Base-by-base conservation (phyloP, 2,888 invertebrate genomes). In the Plagodis pulveraria region DNA sequence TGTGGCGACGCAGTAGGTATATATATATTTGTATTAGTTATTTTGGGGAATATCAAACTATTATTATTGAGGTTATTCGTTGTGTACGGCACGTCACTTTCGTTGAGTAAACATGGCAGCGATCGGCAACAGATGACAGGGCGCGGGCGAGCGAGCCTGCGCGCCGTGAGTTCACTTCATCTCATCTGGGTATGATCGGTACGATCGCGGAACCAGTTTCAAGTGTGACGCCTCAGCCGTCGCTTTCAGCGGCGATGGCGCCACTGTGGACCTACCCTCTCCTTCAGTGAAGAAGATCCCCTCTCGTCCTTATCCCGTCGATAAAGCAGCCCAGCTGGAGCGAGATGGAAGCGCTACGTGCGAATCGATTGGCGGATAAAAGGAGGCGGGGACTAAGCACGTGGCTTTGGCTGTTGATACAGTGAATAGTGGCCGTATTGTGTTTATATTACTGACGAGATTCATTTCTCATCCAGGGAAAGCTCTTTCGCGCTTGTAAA, bases 101-200 rank as follows among this genome's bases (percentile, higher is more conserved):
- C 78, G 81, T 80, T 83, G 85, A 83, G 91, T 91, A 91, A 91
- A 90, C 91, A 92, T 91, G 90, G 90, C 91, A 89, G 89, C 84
- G 83, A 72, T 83, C 77, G 86, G 89, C 89, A 91, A 90, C 91
- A 91, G 91, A 90, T 91, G 91, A 90, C 82, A 83, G 83, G 86
- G 89, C 89, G 88, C 89, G 87, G 87, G 87, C 86, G 84, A 74
- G 78, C 87, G 85, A 71, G 83, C 87, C 89, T 91, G 90, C 90
- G 89, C 89, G 90, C 89, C 88, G 72, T 76, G 74, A 72, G 75
- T 72, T 78, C 80, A 76, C 75, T 76, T 89, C 88, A 89, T 89
- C 86, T 88, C 91, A 88, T 90, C 80, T 80, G 84, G 78, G 69
- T 69, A 69, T 69, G 78, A 77, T 71, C 76, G 76, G 73, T 76